phyloP scores from a whole-genome alignment of 2,113 vertebrate species.

The Rhipidura dahli region DNA sequence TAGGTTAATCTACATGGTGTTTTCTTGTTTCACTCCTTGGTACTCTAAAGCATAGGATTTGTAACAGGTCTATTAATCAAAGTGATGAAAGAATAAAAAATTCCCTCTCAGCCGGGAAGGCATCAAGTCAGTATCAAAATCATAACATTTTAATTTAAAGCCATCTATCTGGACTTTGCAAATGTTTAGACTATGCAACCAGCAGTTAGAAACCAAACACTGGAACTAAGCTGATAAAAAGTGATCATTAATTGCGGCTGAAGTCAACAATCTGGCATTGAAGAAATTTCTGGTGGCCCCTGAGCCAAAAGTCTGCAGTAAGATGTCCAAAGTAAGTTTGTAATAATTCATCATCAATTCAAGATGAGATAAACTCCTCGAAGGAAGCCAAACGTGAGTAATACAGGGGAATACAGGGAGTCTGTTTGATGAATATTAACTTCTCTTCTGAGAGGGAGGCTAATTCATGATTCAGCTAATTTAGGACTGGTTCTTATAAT shows the following conservation, averaged over 20 bases:
- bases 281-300: conserved; percentile 54
- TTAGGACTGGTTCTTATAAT: not conserved
- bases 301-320: conserved; percentile 64
- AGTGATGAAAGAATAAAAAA: conserved; percentile 66
- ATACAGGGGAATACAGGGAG: not conserved
- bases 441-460: not conserved
- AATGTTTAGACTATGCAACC: conserved; percentile 71
- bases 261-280: conserved; percentile 67
- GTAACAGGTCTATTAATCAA: conserved; percentile 65
- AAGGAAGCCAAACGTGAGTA: not conserved
- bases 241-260: conserved; percentile 72
- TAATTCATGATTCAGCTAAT: not conserved
- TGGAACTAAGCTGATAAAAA: conserved; percentile 69
- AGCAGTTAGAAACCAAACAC: conserved; percentile 67
- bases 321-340: conserved; percentile 59
- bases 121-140: conserved; percentile 68
- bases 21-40: conserved; percentile 31
- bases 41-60: conserved; percentile 34
- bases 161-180: conserved; percentile 54
- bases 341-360: conserved; percentile 58
- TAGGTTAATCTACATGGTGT: not conserved
- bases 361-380: not conserved
- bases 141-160: conserved; percentile 68
- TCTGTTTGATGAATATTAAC: not conserved
- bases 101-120: conserved; percentile 64